Evolutionary conservation across 2,888 invertebrate genomes (phyloP).

Genomic region (Caprella mutica): DNA sequence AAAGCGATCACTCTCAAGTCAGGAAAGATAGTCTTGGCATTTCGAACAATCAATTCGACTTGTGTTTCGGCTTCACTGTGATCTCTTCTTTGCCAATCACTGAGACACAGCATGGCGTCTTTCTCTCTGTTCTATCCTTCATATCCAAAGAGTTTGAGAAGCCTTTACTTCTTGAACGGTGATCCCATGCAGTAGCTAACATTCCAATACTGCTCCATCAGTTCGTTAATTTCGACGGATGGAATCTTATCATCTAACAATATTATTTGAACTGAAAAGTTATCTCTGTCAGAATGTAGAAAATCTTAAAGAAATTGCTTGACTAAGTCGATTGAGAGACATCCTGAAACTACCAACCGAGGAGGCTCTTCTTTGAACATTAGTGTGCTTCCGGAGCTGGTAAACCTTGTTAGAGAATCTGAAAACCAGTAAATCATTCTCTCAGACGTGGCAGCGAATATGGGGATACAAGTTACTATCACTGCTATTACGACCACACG

Average conservation of each 20-base stretch:
- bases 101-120: not conserved
- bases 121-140: not conserved
- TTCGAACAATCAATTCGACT: not conserved
- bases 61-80: not conserved
- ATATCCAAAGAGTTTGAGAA: not conserved
- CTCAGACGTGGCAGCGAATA: slow-evolving; percentile 3
- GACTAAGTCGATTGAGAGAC: not conserved
- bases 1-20: slow-evolving; percentile 3
- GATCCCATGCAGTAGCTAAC: slow-evolving; percentile 8
- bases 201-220: slow-evolving; percentile 5
- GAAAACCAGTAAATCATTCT: slow-evolving; percentile 1
- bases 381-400: not conserved
- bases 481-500: not conserved
- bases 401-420: slow-evolving; percentile 5
- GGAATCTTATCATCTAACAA: not conserved
- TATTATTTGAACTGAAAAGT: not conserved
- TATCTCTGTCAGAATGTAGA: not conserved
- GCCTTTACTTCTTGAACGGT: not conserved
- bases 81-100: not conserved
- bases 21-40: not conserved
- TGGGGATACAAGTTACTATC: not conserved
- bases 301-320: not conserved
- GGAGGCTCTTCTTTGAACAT: not conserved
- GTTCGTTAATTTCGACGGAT: not conserved
- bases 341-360: not conserved